A percentile compares a stretch with the other conserved stretches of the same genome.
These are phyloP conservation scores for Cichlasoma orientale DNA, from an alignment of 2,797 vertebrate species.

Conservation along the genomic window DNA sequence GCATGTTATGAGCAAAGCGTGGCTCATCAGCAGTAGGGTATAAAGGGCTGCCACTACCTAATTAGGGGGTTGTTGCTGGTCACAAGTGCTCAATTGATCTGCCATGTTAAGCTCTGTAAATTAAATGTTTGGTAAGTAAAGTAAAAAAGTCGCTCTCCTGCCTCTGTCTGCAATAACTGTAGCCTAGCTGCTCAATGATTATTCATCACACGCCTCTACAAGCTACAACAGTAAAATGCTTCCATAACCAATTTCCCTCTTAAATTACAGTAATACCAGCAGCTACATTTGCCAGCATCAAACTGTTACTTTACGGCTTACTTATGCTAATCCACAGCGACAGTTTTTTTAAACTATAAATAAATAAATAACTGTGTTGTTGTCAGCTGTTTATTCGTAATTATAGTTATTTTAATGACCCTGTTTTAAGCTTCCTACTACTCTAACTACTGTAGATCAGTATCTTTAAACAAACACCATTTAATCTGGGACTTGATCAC, in stretches of 20 bases:
- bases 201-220: neutral
- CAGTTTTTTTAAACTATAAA: neutral
- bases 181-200: neutral
- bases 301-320: neutral
- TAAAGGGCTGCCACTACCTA: neutral
- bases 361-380: too few relatives aligned
- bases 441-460: neutral
- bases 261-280: neutral
- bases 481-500: too few relatives aligned
- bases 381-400: neutral
- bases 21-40: neutral
- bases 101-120: neutral
- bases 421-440: neutral
- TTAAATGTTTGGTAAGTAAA: neutral
- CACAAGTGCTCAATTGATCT: neutral
- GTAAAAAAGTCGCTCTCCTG: neutral
- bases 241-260: neutral
- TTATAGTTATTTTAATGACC: neutral
- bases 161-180: neutral
- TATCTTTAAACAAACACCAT: neutral
- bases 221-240: neutral
- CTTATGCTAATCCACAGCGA: neutral
- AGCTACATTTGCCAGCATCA: neutral
- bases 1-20: too few relatives aligned
- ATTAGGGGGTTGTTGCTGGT: neutral